These are phyloP conservation scores for Hassar affinis DNA, from an alignment of 2,113 vertebrate species.

Conservation along the genomic window DNA sequence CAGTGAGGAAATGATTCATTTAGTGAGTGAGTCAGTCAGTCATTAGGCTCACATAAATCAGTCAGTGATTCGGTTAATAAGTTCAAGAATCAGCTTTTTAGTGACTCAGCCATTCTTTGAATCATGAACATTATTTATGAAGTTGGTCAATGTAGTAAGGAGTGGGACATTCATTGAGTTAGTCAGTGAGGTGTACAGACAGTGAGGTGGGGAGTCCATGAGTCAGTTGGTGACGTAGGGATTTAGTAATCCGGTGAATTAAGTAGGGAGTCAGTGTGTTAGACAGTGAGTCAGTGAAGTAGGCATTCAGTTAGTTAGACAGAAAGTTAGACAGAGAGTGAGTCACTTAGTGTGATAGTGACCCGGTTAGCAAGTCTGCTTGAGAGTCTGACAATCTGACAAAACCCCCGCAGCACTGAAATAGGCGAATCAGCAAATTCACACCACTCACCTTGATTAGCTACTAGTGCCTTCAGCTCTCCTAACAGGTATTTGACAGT, in stretches of 20 bases:
- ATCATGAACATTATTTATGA: neutral
- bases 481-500: slow-evolving; percentile 75
- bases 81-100: too few species aligned
- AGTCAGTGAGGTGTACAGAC: neutral
- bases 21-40: neutral
- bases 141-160: neutral
- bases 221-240: neutral
- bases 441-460: slow-evolving; percentile 76
- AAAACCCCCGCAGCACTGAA: neutral
- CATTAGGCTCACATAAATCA: too few species aligned
- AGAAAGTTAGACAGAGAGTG: neutral
- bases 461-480: slow-evolving; percentile 79
- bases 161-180: neutral
- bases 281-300: neutral
- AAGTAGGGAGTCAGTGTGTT: neutral
- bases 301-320: neutral
- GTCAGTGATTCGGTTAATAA: neutral
- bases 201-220: neutral
- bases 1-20: neutral
- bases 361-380: neutral
- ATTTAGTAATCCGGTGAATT: neutral
- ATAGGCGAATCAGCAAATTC: neutral
- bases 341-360: neutral
- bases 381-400: neutral
- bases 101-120: neutral